phyloP scores from a whole-genome alignment of 1,140 invertebrate genomes.

The Drosophila suzukii region DNA sequence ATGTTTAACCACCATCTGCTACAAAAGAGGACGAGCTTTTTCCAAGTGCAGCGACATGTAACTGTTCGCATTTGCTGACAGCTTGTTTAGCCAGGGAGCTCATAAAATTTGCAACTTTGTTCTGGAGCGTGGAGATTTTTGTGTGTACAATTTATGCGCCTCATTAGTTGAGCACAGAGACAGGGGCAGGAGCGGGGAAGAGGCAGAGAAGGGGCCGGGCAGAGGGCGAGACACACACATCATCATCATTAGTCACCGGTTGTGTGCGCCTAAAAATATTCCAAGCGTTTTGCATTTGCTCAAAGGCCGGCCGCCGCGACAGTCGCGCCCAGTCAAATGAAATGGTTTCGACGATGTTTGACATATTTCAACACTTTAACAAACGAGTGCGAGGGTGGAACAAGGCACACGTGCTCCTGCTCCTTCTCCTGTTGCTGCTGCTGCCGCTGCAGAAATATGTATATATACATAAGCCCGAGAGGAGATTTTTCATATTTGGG shows the following conservation, averaged over 20 bases:
- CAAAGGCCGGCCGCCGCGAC: conserved; percentile 34
- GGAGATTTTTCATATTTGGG: conserved; percentile 76
- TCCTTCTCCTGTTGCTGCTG: conserved; percentile 23
- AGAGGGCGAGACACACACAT: conserved; percentile 25
- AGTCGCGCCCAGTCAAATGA: conserved; percentile 63
- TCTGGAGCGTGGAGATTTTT: conserved; percentile 46
- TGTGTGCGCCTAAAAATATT: conserved; percentile 76
- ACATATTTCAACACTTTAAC: conserved; percentile 79
- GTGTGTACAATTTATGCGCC: conserved; percentile 82
- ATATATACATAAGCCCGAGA: conserved; percentile 43
- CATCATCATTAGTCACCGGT: conserved; percentile 83
- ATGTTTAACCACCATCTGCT: no score
- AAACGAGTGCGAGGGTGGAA: conserved; percentile 21
- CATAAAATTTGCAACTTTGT: conserved; percentile 78
- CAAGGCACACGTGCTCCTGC: conserved; percentile 40
- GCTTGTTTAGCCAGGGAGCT: conserved; percentile 65
- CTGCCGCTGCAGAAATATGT: conserved; percentile 28
- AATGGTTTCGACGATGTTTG: conserved; percentile 78
- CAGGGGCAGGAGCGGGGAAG: conserved; percentile 1
- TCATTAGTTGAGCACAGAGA: conserved; percentile 74
- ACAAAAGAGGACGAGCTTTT: not conserved
- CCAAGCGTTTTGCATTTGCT: conserved; percentile 69
- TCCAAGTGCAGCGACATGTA: conserved; percentile 5
- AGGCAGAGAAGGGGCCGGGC: not conserved
- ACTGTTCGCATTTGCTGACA: conserved; percentile 40